Base-by-base conservation (phyloP, 1,140 invertebrate genomes). In the fruit fly (Drosophila melanogaster) region DNA sequence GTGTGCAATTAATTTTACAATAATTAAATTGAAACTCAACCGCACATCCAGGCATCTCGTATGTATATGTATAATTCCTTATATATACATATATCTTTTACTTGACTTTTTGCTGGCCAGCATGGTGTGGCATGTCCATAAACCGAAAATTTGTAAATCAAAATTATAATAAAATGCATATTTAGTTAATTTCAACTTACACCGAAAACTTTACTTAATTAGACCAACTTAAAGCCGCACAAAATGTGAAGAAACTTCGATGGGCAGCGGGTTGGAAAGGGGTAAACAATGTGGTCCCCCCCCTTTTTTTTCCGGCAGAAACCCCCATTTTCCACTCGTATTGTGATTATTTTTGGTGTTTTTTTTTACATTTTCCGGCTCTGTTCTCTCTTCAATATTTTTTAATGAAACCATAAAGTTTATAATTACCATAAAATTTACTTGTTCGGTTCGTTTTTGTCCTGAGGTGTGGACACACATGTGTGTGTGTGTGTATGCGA, bases 361-460 rank as follows among this genome's bases (percentile, higher is more conserved):
- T 12, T 47, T 24, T 51, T 41, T 55, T 69, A 24, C 26, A 57
- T 24, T 72, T 60, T 44, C 14, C 15, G 7, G 30, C 55, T 44
- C 40, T 17, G 12, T 40, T 64, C 35, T 41, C 64, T 58, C 41
- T 74, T 40, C 57, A 81, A 80, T 66, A 75, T 72, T 66, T 78
- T 77, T 81, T 79, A 71, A 79, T 79, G 79, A 83, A 86, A 79
- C 62, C 79, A 69, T 79, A 86, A 86, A 86, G 83, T 87, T 86
- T 86, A 79, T 86, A 86, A 86, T 87, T 86, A 86, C 83, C 83
- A 70, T 79, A 81, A 79, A 87, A 87, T 86, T 65, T 71, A 87
- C 72, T 75, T 75, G 73, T 78, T 61, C 77, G 46, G 44, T 43
- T 69, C 43, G 55, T 77, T 76, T 71, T 71, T 72, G 46, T 59